Percentiles rank a stretch among this genome's conserved stretches.
Evolutionary conservation across 1,140 invertebrate species (phyloP).

Genomic region (Hyphantria cunea): DNA sequence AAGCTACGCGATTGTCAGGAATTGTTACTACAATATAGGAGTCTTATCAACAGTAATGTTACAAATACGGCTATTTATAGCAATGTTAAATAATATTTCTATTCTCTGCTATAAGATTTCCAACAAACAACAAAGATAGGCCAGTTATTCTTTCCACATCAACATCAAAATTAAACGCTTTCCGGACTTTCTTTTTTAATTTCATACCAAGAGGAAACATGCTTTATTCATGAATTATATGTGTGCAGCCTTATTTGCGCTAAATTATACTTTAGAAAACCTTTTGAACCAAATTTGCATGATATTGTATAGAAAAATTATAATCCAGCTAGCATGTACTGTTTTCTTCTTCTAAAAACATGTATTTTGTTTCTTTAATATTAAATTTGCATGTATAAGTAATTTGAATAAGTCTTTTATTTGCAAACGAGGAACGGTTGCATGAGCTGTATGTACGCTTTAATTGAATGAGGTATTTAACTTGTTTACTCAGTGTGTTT

Average conservation of each 20-base stretch:
- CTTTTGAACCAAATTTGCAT: slow-evolving; percentile 20
- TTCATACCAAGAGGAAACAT: slow-evolving; percentile 12
- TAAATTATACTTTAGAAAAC: slow-evolving; percentile 28
- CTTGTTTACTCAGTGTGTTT: neutral
- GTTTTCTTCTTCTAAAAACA: neutral
- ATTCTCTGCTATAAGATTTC: too few species aligned
- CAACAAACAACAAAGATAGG: too few species aligned
- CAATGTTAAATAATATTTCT: too few species aligned
- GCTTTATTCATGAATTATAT: slow-evolving; percentile 25
- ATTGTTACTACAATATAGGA: too few species aligned
- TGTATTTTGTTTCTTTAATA: slow-evolving; percentile 12
- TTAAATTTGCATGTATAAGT: slow-evolving; percentile 12
- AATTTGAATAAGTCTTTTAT: slow-evolving; percentile 13
- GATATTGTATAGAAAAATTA: slow-evolving; percentile 18
- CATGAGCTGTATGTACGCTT: neutral
- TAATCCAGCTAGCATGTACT: slow-evolving; percentile 12
- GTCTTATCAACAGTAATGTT: too few species aligned
- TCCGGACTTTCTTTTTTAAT: slow-evolving; percentile 4
- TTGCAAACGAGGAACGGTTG: neutral
- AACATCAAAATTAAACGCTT: slow-evolving; percentile 4
- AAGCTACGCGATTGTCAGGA: too few species aligned
- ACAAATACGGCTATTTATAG: too few species aligned
- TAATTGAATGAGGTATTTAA: neutral
- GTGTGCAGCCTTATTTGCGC: slow-evolving; percentile 22
- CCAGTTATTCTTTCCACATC: too few species aligned